Evolutionary conservation across 92 coral and sea anemone genomes (phyloP).

Genomic region (Epizoanthus scotinus): DNA sequence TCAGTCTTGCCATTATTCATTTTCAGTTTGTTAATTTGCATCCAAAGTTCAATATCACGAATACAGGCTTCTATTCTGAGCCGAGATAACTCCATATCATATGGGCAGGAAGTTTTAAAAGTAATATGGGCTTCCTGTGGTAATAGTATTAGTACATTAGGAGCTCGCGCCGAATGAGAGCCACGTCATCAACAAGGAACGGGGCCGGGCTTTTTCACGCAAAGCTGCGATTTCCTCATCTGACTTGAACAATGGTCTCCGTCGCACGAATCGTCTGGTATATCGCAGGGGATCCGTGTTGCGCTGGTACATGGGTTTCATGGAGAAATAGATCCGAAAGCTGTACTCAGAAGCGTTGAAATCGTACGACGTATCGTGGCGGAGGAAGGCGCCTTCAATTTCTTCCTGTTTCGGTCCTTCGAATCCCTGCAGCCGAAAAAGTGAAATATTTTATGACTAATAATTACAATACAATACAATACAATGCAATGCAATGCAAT

Average conservation of each 20-base stretch:
- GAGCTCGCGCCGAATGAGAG: constrained; percentile 6
- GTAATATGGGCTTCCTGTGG: too few relatives aligned
- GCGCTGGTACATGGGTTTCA: constrained; percentile 79
- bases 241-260: constrained; percentile 35
- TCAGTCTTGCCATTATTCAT: too few relatives aligned
- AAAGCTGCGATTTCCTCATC: constrained; percentile 14
- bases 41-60: too few relatives aligned
- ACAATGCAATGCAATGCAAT: too few relatives aligned
- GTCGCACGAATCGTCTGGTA: constrained; percentile 52
- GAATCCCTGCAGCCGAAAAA: constrained; percentile 38
- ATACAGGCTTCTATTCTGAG: too few relatives aligned
- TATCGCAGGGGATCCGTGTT: constrained; percentile 53
- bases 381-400: constrained; percentile 67
- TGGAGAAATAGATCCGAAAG: constrained; percentile 70
- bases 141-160: too few relatives aligned
- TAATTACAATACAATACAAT: too few relatives aligned
- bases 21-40: too few relatives aligned
- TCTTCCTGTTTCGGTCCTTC: constrained; percentile 62
- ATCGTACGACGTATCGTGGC: constrained; percentile 70
- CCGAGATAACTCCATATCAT: too few relatives aligned
- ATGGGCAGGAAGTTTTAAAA: too few relatives aligned
- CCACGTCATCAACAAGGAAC: constrained; percentile 9
- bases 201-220: constrained; percentile 29
- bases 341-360: constrained; percentile 53
- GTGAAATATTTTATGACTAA: neutral